phyloP scores from a whole-genome alignment of 2,113 vertebrate species.

The Enhydra lutris region DNA sequence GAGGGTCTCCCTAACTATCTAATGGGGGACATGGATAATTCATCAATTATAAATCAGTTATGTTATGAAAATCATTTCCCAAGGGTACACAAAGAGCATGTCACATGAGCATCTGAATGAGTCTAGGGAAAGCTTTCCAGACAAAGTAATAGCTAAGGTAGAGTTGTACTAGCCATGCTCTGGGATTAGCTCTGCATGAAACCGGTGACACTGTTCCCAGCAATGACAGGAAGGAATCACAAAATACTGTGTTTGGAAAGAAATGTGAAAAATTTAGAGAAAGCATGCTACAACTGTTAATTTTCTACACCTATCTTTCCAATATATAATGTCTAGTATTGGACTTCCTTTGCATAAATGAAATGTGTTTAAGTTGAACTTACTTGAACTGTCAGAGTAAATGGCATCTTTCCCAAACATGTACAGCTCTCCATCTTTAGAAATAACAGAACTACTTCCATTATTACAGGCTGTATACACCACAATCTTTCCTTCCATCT shows the following conservation, averaged over 20 bases:
- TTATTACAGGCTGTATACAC: constrained; percentile 97
- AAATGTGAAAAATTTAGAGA: not conserved
- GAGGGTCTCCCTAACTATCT: not conserved
- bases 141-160: not conserved
- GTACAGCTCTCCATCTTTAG: constrained; percentile 99
- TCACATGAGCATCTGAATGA: not conserved
- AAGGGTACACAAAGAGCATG: not conserved
- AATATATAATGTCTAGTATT: not conserved
- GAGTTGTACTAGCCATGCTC: not conserved
- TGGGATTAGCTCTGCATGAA: not conserved
- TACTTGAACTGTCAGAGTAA: constrained; percentile 98
- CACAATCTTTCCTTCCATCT: constrained; percentile 96
- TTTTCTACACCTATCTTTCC: not conserved
- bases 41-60: not conserved
- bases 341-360: not conserved
- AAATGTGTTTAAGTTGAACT: constrained; percentile 74
- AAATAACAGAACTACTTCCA: constrained; percentile 98
- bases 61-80: not conserved
- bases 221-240: not conserved
- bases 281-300: not conserved
- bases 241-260: not conserved
- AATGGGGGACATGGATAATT: not conserved
- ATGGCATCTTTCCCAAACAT: constrained; percentile 99
- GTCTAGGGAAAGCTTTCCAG: not conserved
- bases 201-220: not conserved